Evolutionary conservation across 2,113 vertebrate species (phyloP).

Genomic region (Cervus canadensis): DNA sequence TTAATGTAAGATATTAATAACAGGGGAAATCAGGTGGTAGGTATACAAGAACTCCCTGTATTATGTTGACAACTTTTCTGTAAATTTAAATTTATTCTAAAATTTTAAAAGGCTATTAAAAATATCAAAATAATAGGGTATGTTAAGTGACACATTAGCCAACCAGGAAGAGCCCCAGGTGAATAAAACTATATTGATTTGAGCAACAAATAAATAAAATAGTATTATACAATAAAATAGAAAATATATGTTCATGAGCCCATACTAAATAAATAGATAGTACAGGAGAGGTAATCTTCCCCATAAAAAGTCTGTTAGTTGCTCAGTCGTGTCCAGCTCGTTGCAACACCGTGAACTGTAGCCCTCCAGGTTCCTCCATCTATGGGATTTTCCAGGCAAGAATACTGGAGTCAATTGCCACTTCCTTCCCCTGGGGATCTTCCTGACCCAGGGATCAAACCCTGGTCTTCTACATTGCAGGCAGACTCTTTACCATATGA

Average conservation of each 20-base stretch:
- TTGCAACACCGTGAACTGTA: neutral
- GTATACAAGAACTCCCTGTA: neutral
- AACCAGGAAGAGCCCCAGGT: neutral
- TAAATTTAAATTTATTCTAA: neutral
- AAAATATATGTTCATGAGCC: neutral
- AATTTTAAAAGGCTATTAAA: neutral
- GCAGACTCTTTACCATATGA: neutral
- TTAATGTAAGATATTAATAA: neutral
- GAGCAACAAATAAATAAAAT: neutral
- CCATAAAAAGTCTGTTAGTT: neutral
- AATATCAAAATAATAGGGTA: neutral
- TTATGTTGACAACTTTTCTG: neutral
- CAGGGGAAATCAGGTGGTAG: neutral
- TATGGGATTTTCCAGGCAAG: neutral
- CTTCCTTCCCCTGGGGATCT: neutral
- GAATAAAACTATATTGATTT: neutral
- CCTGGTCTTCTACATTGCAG: rapidly evolving
- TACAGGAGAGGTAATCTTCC: neutral
- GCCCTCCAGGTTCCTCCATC: neutral
- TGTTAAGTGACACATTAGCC: neutral
- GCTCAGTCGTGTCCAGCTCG: neutral
- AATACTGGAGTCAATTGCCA: neutral
- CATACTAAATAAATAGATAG: neutral
- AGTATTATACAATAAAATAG: neutral
- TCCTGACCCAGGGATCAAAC: neutral